phyloP scores from a whole-genome alignment of 2,113 vertebrate species.

The Siphamia tubifer region DNA sequence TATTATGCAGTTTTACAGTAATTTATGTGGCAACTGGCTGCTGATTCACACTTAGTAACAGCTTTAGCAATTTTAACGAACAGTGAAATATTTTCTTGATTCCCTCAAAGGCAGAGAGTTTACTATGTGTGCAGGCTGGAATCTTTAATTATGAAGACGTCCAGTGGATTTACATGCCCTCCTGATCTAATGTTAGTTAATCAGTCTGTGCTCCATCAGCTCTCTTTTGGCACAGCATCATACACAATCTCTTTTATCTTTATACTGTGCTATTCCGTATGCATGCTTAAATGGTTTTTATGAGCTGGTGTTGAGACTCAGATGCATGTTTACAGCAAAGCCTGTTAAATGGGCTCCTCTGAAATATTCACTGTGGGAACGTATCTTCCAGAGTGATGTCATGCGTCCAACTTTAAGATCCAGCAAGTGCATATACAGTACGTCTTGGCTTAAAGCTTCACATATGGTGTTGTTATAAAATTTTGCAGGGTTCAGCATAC shows the following conservation, averaged over 20 bases:
- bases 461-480: conserved; percentile 16
- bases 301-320: conserved; percentile 37
- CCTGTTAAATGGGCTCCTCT: conserved; percentile 33
- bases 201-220: conserved; percentile 21
- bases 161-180: conserved; percentile 30
- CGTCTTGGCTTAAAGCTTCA: conserved; percentile 6
- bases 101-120: not conserved
- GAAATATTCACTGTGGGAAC: conserved; percentile 42
- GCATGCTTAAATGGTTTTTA: conserved; percentile 58
- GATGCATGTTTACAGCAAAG: conserved; percentile 46
- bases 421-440: not conserved
- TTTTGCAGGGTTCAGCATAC: not conserved
- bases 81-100: conserved; percentile 18
- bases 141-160: conserved; percentile 46
- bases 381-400: conserved; percentile 23
- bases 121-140: not conserved
- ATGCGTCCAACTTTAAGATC: conserved; percentile 17
- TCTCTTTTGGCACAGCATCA: conserved; percentile 59
- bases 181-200: conserved; percentile 43
- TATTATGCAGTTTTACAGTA: conserved; percentile 6
- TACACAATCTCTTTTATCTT: conserved; percentile 52
- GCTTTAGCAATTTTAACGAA: conserved; percentile 7
- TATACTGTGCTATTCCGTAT: conserved; percentile 35
- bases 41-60: conserved; percentile 7
- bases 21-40: conserved; percentile 18